Evolutionary conservation across 2,888 invertebrate genomes (phyloP).

Genomic region (Drosophila formosana): DNA sequence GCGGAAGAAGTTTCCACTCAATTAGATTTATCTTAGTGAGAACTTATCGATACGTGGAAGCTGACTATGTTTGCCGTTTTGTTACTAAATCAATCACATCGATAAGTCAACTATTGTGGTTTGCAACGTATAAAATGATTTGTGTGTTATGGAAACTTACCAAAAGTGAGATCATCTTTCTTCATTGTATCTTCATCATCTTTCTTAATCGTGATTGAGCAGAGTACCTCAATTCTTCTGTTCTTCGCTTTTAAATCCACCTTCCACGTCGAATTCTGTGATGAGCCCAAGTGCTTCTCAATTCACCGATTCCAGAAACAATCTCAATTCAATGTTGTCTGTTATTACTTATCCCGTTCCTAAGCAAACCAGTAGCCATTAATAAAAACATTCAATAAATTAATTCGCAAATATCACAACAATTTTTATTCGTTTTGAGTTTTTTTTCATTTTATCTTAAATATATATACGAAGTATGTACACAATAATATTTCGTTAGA

Average conservation of each 20-base stretch:
- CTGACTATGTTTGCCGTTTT: not conserved
- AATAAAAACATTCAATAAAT: slow-evolving; percentile 6
- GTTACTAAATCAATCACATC: not conserved
- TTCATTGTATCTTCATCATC: not conserved
- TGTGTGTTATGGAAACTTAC: not conserved
- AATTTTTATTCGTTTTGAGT: slow-evolving; percentile 40
- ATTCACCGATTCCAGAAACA: not conserved
- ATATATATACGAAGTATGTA: slow-evolving; percentile 28
- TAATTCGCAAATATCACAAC: slow-evolving; percentile 57
- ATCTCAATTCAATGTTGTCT: not conserved
- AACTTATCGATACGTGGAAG: not conserved
- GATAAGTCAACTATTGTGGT: not conserved
- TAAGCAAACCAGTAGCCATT: slow-evolving; percentile 1
- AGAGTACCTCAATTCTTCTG: not conserved
- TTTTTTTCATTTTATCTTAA: slow-evolving; percentile 18
- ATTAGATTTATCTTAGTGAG: not conserved
- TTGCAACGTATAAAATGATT: not conserved
- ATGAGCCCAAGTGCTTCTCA: not conserved
- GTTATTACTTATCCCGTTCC: not conserved
- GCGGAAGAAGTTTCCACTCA: not conserved
- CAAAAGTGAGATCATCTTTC: not conserved
- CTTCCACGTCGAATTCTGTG: not conserved
- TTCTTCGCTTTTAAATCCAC: not conserved
- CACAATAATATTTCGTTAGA: slow-evolving; percentile 37
- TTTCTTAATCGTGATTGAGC: not conserved